Evolutionary conservation across 2,113 vertebrate genomes (phyloP), one percentile per base, ranked within the genome.

Genomic region (Fulmarus glacialis): DNA sequence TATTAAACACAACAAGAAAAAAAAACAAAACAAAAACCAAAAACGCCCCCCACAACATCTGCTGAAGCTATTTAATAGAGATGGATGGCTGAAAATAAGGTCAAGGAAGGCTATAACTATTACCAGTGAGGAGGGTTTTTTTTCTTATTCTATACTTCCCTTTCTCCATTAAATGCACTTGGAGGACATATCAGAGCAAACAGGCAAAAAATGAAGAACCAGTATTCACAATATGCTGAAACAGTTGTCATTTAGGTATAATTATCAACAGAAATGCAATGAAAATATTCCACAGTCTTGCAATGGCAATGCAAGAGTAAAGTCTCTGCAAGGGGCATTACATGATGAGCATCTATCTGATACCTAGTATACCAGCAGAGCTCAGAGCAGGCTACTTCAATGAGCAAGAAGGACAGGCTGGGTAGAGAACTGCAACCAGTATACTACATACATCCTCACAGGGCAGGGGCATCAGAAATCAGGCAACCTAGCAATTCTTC

Each of bases 271-370:
- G 48, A 87, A 89, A 67, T 6, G 8, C 43, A 86, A 30, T 13
- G 22, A 93, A 91, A 89, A 48, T 30, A 70, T 19, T 73, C 30
- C 62, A 59, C 5, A 36, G 5, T 26, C 58, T 59, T 86, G 70
- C 40, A 89, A 82, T 83, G 12, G 21, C 71, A 89, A 47, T 9
- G 18, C 45, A 78, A 90, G 56, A 70, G 7, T 4, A 30, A 74
- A 74, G 7, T 11, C 23, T 48, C 72, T 48, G 47, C 0, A 0
- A 53, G 24, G 12, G 16, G 5, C 29, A 64, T 34, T 29, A 52
- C 1, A 6, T 5, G 23, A 48, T 47, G 12, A 79, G 40, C 40
- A 60, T 29, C 58, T 26, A 42, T 20, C 26, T 24, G 43, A 50
- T 18, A 82, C 15, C 9, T 16, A 34, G 24, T 9, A 58, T 3